A percentile compares a stretch with the other conserved stretches of the same genome.
phyloP scores from a whole-genome alignment of 2,113 vertebrate genomes.

The Dolichallabes microphthalmus region DNA sequence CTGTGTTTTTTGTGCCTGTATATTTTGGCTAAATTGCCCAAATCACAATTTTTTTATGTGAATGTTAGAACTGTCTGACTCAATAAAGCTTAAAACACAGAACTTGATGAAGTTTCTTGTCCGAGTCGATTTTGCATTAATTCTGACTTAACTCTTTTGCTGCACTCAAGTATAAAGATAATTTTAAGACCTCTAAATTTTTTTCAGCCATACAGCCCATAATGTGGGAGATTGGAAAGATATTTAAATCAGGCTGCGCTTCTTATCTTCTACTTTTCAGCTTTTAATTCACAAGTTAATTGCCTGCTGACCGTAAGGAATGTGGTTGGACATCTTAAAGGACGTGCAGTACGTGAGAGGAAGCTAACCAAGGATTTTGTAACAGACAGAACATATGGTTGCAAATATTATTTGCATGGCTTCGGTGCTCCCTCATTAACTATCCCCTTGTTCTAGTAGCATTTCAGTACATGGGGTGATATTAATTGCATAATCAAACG shows the following conservation, averaged over 20 bases:
- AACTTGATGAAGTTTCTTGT: not conserved
- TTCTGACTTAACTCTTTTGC: not conserved
- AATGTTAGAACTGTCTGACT: not conserved
- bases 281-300: slow-evolving; percentile 16
- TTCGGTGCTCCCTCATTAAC: slow-evolving; percentile 3
- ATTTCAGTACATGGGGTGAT: not conserved
- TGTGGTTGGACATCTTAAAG: not conserved
- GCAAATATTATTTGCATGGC: not conserved
- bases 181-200: not conserved
- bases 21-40: not conserved
- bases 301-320: not conserved
- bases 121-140: not conserved
- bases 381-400: not conserved
- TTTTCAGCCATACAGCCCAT: not conserved
- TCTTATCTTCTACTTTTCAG: slow-evolving; percentile 17
- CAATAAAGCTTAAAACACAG: not conserved
- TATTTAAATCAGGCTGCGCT: not conserved
- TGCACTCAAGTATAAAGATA: not conserved
- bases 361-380: not conserved
- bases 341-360: not conserved
- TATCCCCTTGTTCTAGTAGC: not conserved
- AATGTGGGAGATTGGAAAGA: slow-evolving; percentile 2
- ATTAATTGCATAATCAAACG: not conserved
- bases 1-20: not conserved
- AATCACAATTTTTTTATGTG: not conserved